These are phyloP conservation scores for Dermatophagoides farinae DNA, from an alignment of 1,140 invertebrate species.

Conservation along the genomic window DNA sequence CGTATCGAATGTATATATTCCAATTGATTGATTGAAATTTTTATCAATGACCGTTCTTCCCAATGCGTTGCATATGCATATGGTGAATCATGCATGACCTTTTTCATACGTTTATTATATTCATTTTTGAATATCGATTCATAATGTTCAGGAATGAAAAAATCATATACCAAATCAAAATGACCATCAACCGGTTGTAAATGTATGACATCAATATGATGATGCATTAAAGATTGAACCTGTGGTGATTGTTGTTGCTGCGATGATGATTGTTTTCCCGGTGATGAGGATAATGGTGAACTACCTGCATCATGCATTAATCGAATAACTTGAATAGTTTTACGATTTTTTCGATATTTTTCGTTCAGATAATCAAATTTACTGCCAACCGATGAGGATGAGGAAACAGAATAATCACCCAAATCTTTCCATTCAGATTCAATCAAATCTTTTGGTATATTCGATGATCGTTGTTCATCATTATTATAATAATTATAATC, in stretches of 20 bases:
- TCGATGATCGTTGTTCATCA: background rate
- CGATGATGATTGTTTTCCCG: background rate
- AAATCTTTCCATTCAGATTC: background rate
- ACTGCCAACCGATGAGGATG: background rate
- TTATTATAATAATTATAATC: background rate
- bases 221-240: background rate
- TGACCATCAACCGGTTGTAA: conserved; percentile 56
- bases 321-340: conserved; percentile 49
- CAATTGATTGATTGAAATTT: conserved; percentile 51
- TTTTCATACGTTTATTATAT: background rate
- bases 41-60: conserved; percentile 49
- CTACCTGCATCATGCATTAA: conserved; percentile 30
- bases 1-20: conserved; percentile 51
- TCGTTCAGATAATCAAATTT: background rate
- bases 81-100: background rate
- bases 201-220: conserved; percentile 47
- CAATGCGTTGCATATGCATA: conserved; percentile 56
- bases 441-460: background rate
- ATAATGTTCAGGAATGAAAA: conserved; percentile 12
- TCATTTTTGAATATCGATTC: background rate
- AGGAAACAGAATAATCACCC: background rate
- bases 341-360: conserved; percentile 22
- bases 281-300: background rate
- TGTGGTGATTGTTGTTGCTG: conserved; percentile 16
- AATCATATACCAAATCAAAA: conserved; percentile 43